These are phyloP conservation scores for Chiroxiphia lanceolata DNA, from an alignment of 2,797 vertebrate species.

Conservation along the genomic window DNA sequence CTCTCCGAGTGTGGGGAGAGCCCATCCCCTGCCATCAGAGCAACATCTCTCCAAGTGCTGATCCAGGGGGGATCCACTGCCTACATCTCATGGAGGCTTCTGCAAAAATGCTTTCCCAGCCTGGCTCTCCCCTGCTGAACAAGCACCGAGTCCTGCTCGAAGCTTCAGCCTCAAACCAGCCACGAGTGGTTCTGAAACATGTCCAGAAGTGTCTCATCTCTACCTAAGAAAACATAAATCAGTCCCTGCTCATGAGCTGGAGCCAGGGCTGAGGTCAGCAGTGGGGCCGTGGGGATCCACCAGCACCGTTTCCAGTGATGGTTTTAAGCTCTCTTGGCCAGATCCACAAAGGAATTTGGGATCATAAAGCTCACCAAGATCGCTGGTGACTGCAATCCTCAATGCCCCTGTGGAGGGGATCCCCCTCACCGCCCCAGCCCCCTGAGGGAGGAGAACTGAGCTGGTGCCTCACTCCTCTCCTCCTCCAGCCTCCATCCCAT, in stretches of 20 bases:
- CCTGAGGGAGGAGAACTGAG: background rate
- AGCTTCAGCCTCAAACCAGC: background rate
- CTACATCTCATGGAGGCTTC: background rate
- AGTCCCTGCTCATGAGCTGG: accelerated
- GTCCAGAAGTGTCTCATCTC: background rate
- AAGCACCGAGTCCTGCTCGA: background rate
- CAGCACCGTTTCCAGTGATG: background rate
- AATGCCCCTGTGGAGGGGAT: accelerated
- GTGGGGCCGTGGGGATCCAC: background rate
- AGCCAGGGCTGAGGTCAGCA: background rate
- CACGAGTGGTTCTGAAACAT: background rate
- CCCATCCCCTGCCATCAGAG: accelerated
- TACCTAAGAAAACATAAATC: background rate
- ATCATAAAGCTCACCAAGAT: background rate
- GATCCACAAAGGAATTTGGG: background rate
- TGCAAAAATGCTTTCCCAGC: background rate
- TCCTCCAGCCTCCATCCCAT: background rate
- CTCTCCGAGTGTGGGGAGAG: accelerated
- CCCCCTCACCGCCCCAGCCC: background rate
- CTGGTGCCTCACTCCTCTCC: background rate
- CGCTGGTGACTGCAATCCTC: accelerated
- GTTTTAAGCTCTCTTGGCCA: background rate
- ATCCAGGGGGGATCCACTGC: accelerated
- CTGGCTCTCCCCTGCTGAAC: background rate
- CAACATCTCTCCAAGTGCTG: accelerated